A percentile compares a stretch with the other conserved stretches of the same genome.
These are phyloP conservation scores for Anguilla anguilla DNA, from an alignment of 2,797 vertebrate species.

Conservation along the genomic window DNA sequence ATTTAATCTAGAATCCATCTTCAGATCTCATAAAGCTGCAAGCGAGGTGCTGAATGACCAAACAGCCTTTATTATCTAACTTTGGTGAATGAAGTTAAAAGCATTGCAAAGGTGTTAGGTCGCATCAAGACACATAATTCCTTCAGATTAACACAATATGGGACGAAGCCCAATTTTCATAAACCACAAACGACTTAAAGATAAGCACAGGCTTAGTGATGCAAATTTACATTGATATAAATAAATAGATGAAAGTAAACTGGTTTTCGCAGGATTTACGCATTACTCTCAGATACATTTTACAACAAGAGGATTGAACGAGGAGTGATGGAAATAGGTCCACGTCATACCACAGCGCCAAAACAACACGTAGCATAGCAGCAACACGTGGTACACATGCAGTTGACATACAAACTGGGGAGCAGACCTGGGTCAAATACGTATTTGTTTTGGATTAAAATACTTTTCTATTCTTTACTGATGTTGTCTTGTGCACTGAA, in stretches of 20 bases:
- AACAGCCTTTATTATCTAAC: not conserved
- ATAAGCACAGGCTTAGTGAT: not conserved
- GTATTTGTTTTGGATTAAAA: no score
- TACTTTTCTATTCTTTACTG: no score
- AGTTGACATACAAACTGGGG: not conserved
- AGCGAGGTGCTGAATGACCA: not conserved
- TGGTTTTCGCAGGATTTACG: not conserved
- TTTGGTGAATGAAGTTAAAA: not conserved
- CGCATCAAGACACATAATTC: not conserved
- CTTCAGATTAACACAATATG: constrained; percentile 7
- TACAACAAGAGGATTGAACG: not conserved
- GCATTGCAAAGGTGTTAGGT: not conserved
- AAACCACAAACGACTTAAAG: not conserved
- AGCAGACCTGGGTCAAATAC: no score
- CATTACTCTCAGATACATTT: not conserved
- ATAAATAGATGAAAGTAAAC: not conserved
- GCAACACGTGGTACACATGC: not conserved
- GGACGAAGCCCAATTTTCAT: not conserved
- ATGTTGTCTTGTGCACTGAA: no score
- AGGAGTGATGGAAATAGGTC: not conserved
- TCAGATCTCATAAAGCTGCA: not conserved
- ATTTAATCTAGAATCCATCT: not conserved
- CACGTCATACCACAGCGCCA: not conserved
- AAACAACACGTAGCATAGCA: not conserved
- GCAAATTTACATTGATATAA: not conserved